These are phyloP conservation scores for Leptoclinus maculatus DNA, from an alignment of 2,797 vertebrate species.

Conservation along the genomic window DNA sequence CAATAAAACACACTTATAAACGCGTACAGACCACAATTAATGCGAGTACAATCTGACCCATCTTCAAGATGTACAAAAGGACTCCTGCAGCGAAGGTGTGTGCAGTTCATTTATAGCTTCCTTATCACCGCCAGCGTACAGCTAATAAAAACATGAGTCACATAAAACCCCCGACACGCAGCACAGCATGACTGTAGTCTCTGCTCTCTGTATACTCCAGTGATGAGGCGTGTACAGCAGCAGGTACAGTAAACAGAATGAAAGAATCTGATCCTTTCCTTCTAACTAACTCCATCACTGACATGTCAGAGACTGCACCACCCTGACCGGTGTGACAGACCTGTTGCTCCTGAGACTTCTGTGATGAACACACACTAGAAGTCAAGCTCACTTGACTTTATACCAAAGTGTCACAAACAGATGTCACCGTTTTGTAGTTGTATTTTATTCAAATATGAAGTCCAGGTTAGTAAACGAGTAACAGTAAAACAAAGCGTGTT, in stretches of 20 bases:
- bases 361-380: background rate
- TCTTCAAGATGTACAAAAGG: background rate
- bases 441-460: slow-evolving; percentile 34
- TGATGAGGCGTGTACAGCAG: background rate
- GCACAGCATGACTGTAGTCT: background rate
- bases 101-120: background rate
- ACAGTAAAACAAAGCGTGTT: slow-evolving; percentile 1
- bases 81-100: background rate
- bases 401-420: background rate
- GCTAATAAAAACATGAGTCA: slow-evolving; percentile 11
- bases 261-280: too few species aligned
- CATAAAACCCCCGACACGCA: background rate
- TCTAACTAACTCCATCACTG: background rate
- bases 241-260: too few species aligned
- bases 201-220: background rate
- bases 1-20: background rate
- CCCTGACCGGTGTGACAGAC: too few species aligned
- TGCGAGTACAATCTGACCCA: too few species aligned
- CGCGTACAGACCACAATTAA: too few species aligned
- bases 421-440: background rate
- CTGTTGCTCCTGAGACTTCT: background rate
- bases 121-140: background rate
- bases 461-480: slow-evolving; percentile 1
- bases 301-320: background rate
- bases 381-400: background rate